A percentile compares a stretch with the other conserved stretches of the same genome.
These are phyloP conservation scores for Coregonus sp. DNA, from an alignment of 2,797 vertebrate species.

Conservation along the genomic window DNA sequence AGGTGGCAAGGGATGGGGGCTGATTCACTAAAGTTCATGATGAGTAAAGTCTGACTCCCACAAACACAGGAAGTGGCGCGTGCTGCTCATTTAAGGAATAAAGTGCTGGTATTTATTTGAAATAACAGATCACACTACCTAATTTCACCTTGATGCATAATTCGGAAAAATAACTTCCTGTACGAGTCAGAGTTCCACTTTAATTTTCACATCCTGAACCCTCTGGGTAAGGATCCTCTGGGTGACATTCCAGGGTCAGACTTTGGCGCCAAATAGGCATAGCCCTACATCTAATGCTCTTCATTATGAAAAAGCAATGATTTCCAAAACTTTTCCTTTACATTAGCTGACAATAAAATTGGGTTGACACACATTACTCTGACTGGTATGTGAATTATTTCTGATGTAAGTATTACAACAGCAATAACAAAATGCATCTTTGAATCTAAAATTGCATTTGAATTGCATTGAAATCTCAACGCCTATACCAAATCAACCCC, in stretches of 20 bases:
- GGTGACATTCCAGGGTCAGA: too few relatives aligned
- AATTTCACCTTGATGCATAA: constrained; percentile 52
- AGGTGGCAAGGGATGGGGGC: constrained; percentile 66
- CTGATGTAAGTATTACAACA: not conserved
- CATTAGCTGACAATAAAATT: not conserved
- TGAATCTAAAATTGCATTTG: not conserved
- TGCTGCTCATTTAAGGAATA: constrained; percentile 7
- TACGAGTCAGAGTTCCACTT: constrained; percentile 61
- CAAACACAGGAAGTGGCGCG: constrained; percentile 71
- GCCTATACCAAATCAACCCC: too few relatives aligned
- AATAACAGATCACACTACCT: constrained; percentile 51
- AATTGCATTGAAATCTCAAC: too few relatives aligned
- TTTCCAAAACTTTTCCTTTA: not conserved
- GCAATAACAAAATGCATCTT: not conserved
- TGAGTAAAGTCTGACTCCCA: constrained; percentile 81
- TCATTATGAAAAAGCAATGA: not conserved
- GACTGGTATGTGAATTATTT: not conserved
- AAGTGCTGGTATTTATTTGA: constrained; percentile 62
- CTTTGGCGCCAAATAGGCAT: too few relatives aligned
- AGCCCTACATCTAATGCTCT: not conserved
- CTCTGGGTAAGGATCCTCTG: constrained; percentile 38
- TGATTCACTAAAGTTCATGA: constrained; percentile 69
- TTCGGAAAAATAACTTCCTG: constrained; percentile 27
- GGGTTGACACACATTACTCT: not conserved
- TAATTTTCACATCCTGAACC: constrained; percentile 63